Percentiles rank a stretch among this genome's conserved stretches.
These are phyloP conservation scores for Cosmorhoe ocellata DNA, from an alignment of 2,888 invertebrate genomes.

Conservation along the genomic window DNA sequence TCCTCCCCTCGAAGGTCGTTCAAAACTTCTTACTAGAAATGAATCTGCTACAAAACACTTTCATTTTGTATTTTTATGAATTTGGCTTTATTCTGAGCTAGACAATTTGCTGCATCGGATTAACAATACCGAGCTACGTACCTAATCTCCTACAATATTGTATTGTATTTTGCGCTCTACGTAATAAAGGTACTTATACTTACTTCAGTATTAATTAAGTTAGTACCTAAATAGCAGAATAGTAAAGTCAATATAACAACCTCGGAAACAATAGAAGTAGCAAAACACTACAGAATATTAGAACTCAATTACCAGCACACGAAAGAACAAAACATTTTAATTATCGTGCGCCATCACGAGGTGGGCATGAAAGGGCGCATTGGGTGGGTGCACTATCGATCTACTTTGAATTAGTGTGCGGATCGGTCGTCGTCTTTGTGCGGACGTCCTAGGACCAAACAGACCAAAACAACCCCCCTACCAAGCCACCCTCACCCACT, in stretches of 20 bases:
- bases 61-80: slow-evolving; percentile 55
- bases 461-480: slow-evolving; percentile 78
- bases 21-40: slow-evolving; percentile 73
- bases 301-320: slow-evolving; percentile 17
- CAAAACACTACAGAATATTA: slow-evolving; percentile 8
- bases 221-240: not conserved
- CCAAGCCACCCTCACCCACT: slow-evolving; percentile 44
- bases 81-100: slow-evolving; percentile 28
- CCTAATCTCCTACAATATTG: no score
- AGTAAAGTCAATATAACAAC: not conserved
- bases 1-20: slow-evolving; percentile 77
- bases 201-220: no score
- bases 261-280: slow-evolving; percentile 1
- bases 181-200: no score
- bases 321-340: slow-evolving; percentile 61
- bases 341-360: slow-evolving; percentile 61
- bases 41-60: slow-evolving; percentile 75
- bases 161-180: not conserved
- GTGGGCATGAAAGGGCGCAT: slow-evolving; percentile 71
- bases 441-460: slow-evolving; percentile 78
- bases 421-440: slow-evolving; percentile 81
- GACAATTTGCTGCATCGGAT: slow-evolving; percentile 10
- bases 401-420: slow-evolving; percentile 81
- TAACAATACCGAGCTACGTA: not conserved
- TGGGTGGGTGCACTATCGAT: slow-evolving; percentile 79